These are phyloP conservation scores for Anguilla pacifica DNA, from an alignment of 2,797 vertebrate genomes.

Conservation along the genomic window DNA sequence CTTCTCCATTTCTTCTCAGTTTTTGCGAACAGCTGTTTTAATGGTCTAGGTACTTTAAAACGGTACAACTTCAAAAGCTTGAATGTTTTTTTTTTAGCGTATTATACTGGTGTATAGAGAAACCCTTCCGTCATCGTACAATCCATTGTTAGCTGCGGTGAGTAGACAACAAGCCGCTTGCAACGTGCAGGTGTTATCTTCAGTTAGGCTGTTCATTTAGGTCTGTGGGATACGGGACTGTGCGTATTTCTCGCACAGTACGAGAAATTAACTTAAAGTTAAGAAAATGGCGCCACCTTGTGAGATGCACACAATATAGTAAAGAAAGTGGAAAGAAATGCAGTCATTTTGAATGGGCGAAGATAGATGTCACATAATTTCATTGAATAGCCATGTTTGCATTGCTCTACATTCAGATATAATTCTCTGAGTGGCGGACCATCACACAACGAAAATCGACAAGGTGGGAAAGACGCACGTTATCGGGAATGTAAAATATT, in stretches of 20 bases:
- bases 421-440: background rate
- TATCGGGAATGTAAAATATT: background rate
- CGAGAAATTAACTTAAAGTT: background rate
- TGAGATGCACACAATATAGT: constrained; percentile 25
- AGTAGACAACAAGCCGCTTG: constrained; percentile 29
- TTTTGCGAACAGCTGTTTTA: background rate
- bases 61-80: background rate
- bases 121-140: background rate
- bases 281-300: constrained; percentile 42
- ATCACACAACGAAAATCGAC: background rate
- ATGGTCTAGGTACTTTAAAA: background rate
- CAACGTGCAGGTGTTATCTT: constrained; percentile 12
- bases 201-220: background rate
- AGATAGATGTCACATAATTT: background rate
- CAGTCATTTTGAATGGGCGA: background rate
- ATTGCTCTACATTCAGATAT: background rate
- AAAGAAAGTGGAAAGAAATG: background rate
- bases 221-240: constrained; percentile 27
- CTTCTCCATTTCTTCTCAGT: constrained; percentile 62
- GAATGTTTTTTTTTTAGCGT: background rate
- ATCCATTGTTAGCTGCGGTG: constrained; percentile 19
- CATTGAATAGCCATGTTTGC: background rate
- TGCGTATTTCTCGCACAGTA: background rate
- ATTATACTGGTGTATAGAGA: constrained; percentile 10
- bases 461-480: background rate